Conservation (phyloP, 2,797 vertebrate genomes). For the Balearica regulorum region DNA sequence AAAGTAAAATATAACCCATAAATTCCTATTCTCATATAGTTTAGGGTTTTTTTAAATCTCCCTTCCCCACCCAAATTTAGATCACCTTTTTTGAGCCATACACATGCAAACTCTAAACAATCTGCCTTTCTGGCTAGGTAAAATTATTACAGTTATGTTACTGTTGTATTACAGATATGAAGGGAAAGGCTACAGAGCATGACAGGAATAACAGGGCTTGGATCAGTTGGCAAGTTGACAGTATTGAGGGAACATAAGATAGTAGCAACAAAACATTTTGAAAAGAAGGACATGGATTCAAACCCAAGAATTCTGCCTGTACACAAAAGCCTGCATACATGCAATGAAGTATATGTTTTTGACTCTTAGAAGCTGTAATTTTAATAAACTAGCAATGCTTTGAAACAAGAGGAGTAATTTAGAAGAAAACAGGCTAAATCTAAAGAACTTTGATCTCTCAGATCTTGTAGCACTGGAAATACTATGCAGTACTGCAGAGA, state of each 20-base stretch:
- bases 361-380: background rate
- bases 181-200: background rate
- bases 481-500: background rate
- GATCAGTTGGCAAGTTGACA: background rate
- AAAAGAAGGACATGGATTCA: background rate
- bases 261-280: slow-evolving; percentile 3
- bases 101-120: background rate
- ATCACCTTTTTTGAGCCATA: background rate
- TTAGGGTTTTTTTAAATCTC: background rate
- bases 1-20: background rate
- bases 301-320: background rate
- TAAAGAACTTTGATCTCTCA: background rate
- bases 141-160: background rate
- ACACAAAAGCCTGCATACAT: background rate
- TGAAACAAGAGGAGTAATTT: background rate
- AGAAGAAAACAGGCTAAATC: background rate
- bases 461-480: slow-evolving; percentile 47
- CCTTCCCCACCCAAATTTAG: background rate
- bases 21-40: background rate
- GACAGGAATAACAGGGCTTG: background rate
- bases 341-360: background rate
- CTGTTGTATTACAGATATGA: background rate
- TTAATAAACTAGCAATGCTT: background rate
- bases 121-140: background rate
- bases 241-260: background rate